A percentile compares a stretch with the other conserved stretches of the same genome.
Evolutionary conservation across 2,888 invertebrate genomes (phyloP).

Genomic region (Stratiomys singularior): DNA sequence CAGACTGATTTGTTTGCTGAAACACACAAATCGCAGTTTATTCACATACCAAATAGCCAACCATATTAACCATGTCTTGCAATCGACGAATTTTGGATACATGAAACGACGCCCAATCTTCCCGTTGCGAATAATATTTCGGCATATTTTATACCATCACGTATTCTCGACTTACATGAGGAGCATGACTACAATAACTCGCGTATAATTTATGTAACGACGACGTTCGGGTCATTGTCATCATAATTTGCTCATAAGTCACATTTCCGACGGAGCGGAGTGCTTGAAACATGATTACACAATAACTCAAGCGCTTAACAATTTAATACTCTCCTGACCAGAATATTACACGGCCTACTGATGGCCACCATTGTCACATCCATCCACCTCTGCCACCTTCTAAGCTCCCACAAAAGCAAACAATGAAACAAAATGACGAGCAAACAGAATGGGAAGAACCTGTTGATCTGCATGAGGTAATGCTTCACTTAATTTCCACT

Average conservation of each 20-base stretch:
- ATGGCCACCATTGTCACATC: not conserved
- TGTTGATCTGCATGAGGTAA: slow-evolving; percentile 43
- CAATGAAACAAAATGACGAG: not conserved
- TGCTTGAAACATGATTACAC: slow-evolving; percentile 26
- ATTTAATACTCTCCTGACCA: slow-evolving; percentile 29
- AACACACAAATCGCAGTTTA: no score
- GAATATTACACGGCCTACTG: not conserved
- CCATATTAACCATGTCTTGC: no score
- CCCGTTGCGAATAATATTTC: no score
- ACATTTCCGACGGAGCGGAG: slow-evolving; percentile 15
- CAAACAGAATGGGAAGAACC: slow-evolving; percentile 32
- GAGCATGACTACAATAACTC: no score
- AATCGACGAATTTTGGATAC: no score
- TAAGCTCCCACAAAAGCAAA: not conserved
- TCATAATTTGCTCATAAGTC: slow-evolving; percentile 34
- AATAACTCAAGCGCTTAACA: slow-evolving; percentile 25
- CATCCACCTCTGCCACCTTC: no score
- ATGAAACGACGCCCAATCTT: no score
- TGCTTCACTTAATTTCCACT: slow-evolving; percentile 41
- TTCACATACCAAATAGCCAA: no score
- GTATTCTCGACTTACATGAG: no score
- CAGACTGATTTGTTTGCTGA: no score
- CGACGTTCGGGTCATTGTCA: slow-evolving; percentile 30
- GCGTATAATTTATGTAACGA: not conserved
- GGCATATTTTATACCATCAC: no score